phyloP scores from a whole-genome alignment of 2,888 invertebrate species.

The Apocheima hispidaria region DNA sequence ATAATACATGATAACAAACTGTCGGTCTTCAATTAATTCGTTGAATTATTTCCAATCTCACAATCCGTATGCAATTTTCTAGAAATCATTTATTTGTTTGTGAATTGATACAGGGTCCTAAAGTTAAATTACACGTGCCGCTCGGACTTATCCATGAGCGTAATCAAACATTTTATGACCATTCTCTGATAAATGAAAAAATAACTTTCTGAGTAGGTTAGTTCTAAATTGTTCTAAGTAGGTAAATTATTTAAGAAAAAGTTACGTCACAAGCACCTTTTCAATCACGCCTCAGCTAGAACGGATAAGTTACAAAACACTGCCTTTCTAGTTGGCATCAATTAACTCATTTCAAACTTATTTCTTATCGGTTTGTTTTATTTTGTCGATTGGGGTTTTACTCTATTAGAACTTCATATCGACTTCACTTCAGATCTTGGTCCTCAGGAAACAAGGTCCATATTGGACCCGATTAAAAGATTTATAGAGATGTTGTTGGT shows the following conservation, averaged over 20 bases:
- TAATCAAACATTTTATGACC: neutral
- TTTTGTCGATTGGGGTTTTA: slow-evolving; percentile 20
- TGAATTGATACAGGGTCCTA: neutral
- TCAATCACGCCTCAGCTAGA: neutral
- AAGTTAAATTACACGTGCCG: neutral
- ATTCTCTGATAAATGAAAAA: neutral
- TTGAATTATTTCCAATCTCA: neutral
- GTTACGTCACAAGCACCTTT: slow-evolving; percentile 16
- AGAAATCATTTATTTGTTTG: slow-evolving; percentile 1
- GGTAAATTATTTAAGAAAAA: neutral
- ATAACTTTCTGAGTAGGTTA: neutral
- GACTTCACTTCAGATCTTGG: slow-evolving; percentile 17
- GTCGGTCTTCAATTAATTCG: neutral
- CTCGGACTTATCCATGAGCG: neutral
- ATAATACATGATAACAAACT: neutral
- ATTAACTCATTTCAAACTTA: slow-evolving; percentile 25
- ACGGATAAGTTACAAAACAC: slow-evolving; percentile 12
- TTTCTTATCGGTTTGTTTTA: slow-evolving; percentile 23
- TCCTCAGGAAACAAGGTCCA: neutral
- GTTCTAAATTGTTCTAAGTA: neutral
- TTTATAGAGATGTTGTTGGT: slow-evolving; percentile 28
- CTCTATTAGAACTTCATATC: neutral
- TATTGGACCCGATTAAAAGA: neutral
- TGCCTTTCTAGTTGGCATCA: slow-evolving; percentile 16
- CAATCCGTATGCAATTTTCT: neutral